These are phyloP conservation scores for Aix galericulata DNA, from an alignment of 2,113 vertebrate genomes.

Conservation along the genomic window DNA sequence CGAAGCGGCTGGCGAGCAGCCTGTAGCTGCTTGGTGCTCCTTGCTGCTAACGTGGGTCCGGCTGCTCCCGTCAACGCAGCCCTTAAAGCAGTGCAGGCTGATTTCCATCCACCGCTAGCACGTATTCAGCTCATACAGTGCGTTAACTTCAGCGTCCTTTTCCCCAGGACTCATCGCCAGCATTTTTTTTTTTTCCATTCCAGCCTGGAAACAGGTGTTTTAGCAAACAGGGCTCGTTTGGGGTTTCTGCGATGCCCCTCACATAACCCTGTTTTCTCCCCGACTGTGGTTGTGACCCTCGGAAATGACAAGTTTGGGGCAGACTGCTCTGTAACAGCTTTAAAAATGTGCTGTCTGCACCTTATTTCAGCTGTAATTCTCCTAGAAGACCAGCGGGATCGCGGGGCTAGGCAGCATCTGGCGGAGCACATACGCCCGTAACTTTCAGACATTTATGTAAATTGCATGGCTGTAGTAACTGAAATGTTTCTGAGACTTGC, in stretches of 20 bases:
- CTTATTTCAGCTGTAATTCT: neutral
- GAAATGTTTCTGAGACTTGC: neutral
- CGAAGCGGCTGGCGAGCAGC: conserved; percentile 35
- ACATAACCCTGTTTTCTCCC: neutral
- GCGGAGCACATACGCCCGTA: neutral
- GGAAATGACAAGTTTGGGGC: neutral
- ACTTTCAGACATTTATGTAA: neutral
- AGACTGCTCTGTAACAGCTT: neutral
- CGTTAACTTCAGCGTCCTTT: neutral
- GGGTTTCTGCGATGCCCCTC: neutral
- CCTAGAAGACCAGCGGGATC: neutral
- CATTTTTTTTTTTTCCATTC: neutral
- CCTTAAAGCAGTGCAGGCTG: neutral
- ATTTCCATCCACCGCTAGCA: neutral
- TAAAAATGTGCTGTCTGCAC: neutral
- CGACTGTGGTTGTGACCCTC: neutral
- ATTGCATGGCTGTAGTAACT: neutral
- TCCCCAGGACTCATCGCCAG: neutral
- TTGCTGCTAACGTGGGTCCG: neutral
- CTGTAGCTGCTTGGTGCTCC: conserved; percentile 17
- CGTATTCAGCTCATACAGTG: neutral
- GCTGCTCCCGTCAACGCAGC: neutral
- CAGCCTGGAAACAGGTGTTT: neutral
- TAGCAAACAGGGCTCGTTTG: neutral
- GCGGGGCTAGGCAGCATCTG: neutral